Evolutionary conservation across 2,113 vertebrate species (phyloP).

Genomic region (Clupea harengus): DNA sequence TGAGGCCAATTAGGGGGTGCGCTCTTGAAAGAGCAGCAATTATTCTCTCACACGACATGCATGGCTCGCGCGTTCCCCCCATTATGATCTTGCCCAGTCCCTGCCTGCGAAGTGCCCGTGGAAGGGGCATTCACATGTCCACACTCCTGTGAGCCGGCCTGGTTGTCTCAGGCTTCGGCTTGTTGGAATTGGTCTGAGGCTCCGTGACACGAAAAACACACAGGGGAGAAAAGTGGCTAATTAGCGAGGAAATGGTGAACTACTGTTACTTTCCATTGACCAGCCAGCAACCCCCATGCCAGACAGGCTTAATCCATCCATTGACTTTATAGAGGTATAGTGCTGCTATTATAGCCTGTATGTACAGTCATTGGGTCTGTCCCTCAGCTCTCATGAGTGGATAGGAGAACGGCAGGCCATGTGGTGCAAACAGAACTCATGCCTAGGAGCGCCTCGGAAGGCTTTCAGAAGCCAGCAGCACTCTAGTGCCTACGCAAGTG

Average conservation of each 20-base stretch:
- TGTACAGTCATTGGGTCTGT: no score
- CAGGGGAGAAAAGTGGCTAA: slow-evolving; percentile 71
- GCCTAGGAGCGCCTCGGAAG: neutral
- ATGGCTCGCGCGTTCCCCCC: slow-evolving; percentile 68
- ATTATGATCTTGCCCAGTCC: slow-evolving; percentile 71
- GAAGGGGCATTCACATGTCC: slow-evolving; percentile 65
- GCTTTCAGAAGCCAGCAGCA: neutral
- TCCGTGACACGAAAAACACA: slow-evolving; percentile 47
- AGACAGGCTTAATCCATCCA: neutral
- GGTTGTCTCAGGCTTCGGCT: slow-evolving; percentile 40
- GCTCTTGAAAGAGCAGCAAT: slow-evolving; percentile 74
- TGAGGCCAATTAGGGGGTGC: slow-evolving; percentile 76
- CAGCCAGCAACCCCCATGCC: slow-evolving; percentile 50
- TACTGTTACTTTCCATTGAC: slow-evolving; percentile 59
- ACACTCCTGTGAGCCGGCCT: slow-evolving; percentile 53
- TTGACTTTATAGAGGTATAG: no score
- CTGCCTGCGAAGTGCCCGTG: slow-evolving; percentile 63
- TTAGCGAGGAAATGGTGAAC: slow-evolving; percentile 63
- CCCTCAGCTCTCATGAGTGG: no score
- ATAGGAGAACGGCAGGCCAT: no score
- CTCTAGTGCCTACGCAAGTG: neutral
- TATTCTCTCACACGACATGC: slow-evolving; percentile 72
- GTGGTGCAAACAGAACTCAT: neutral
- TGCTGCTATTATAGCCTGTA: no score
- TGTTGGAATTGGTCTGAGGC: slow-evolving; percentile 54